phyloP scores from a whole-genome alignment of 92 coral and sea anemone species.

The Epizoanthus fatuus region DNA sequence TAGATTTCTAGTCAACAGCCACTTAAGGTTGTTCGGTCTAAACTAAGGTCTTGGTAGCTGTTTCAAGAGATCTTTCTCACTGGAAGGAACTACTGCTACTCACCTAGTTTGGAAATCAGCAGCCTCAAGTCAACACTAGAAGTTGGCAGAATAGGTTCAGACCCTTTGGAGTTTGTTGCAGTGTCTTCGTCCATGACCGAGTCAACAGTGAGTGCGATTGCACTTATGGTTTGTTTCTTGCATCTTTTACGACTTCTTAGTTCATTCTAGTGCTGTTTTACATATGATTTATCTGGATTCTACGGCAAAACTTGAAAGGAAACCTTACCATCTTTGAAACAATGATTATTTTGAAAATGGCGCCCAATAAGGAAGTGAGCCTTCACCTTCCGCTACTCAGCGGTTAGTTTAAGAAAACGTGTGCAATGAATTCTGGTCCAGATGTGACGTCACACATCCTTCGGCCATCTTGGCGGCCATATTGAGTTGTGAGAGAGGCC shows the following conservation, averaged over 20 bases:
- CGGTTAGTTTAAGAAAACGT: no score
- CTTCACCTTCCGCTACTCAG: no score
- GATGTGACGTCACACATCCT: slow-evolving; percentile 67
- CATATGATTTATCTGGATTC: background rate
- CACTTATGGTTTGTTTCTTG: background rate
- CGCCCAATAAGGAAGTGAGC: slow-evolving; percentile 44
- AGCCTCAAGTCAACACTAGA: slow-evolving; percentile 75
- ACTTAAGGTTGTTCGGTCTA: no score
- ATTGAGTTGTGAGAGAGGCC: slow-evolving; percentile 52
- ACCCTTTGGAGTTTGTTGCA: slow-evolving; percentile 22
- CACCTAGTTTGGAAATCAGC: slow-evolving; percentile 92
- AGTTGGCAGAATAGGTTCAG: slow-evolving; percentile 62
- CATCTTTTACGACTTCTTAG: background rate
- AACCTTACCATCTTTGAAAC: background rate
- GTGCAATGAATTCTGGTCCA: slow-evolving; percentile 71
- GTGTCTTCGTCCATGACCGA: slow-evolving; percentile 58
- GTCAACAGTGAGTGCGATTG: background rate
- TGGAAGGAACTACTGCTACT: slow-evolving; percentile 8
- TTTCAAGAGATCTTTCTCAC: no score
- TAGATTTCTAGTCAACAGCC: no score
- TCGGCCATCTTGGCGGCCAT: slow-evolving; percentile 86
- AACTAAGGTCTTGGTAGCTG: no score
- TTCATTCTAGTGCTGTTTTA: background rate
- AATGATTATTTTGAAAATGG: slow-evolving; percentile 72
- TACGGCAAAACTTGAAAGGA: no score